These are phyloP conservation scores for Eretmochelys imbricata DNA, from an alignment of 2,113 vertebrate genomes.

Conservation along the genomic window DNA sequence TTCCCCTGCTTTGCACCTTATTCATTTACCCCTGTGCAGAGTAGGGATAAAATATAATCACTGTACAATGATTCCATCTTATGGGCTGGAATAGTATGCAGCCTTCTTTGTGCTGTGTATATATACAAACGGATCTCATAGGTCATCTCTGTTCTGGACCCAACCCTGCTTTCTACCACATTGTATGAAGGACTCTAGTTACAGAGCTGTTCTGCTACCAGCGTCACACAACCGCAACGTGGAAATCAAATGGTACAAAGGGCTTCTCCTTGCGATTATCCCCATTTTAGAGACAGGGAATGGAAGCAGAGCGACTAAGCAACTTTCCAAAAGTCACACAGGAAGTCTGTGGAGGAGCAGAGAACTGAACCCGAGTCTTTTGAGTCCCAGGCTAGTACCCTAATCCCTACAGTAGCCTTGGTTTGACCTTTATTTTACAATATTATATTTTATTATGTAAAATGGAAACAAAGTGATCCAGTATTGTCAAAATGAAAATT, in stretches of 20 bases:
- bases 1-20: neutral
- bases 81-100: neutral
- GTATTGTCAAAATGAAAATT: neutral
- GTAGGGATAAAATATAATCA: neutral
- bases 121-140: neutral
- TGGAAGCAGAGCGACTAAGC: neutral
- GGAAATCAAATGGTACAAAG: neutral
- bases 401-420: neutral
- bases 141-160: neutral
- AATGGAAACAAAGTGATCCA: neutral
- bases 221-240: neutral
- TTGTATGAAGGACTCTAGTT: neutral
- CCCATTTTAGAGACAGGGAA: neutral
- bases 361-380: neutral
- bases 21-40: neutral
- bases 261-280: neutral
- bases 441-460: neutral
- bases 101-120: neutral
- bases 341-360: neutral
- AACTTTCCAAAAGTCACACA: neutral
- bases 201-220: neutral
- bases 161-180: neutral
- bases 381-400: neutral
- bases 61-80: neutral
- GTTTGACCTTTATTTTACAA: too few species aligned